Conservation (phyloP, 2,888 invertebrate species). For the Parelbella ahira region DNA sequence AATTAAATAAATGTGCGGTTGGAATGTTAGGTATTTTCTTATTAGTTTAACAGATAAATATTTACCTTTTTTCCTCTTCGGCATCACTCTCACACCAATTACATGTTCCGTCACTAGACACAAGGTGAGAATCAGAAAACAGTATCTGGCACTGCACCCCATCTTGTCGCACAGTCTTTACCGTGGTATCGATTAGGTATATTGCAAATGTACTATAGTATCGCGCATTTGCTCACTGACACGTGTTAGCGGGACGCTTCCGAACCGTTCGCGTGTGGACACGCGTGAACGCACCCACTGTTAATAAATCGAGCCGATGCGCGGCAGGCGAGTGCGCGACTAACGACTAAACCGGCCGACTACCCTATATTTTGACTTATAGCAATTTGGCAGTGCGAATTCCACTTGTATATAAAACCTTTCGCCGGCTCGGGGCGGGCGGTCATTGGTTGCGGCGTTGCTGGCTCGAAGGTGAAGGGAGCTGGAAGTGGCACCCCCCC, state of each 20-base stretch:
- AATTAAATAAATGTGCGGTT: constrained; percentile 5
- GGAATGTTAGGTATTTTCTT: not conserved
- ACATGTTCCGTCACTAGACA: constrained; percentile 74
- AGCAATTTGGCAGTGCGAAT: constrained; percentile 81
- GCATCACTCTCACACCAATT: constrained; percentile 78
- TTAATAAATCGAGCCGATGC: constrained; percentile 32
- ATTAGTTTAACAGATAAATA: constrained; percentile 3
- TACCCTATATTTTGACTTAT: constrained; percentile 83
- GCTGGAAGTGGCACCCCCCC: constrained; percentile 73
- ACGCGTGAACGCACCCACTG: constrained; percentile 42
- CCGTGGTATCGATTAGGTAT: constrained; percentile 36
- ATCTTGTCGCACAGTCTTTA: constrained; percentile 60
- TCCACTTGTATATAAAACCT: constrained; percentile 84
- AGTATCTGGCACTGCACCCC: constrained; percentile 77
- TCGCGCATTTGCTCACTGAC: constrained; percentile 55
- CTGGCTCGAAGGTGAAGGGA: constrained; percentile 50
- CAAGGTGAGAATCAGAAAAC: constrained; percentile 73
- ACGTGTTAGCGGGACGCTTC: constrained; percentile 36
- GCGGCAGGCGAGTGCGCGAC: constrained; percentile 48
- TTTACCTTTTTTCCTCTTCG: constrained; percentile 81
- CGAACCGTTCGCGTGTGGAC: constrained; percentile 42
- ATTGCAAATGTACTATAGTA: constrained; percentile 55
- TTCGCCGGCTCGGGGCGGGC: constrained; percentile 78
- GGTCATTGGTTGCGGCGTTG: constrained; percentile 66
- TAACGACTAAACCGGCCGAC: constrained; percentile 73